Percentiles rank a stretch among this genome's conserved stretches.
Evolutionary conservation across 2,888 invertebrate species (phyloP).

Genomic region (Pyrgus malvae): DNA sequence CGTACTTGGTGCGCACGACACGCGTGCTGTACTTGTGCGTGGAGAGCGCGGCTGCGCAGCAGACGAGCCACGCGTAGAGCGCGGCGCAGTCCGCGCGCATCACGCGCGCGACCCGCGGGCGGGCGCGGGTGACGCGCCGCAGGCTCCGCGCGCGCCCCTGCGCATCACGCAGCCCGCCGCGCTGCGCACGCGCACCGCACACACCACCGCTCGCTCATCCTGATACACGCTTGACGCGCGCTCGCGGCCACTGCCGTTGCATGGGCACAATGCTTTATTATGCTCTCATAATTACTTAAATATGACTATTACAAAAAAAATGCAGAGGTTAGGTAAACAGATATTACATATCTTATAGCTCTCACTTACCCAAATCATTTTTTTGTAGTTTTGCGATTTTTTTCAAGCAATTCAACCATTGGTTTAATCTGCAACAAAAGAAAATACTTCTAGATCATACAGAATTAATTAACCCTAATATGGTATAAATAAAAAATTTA

Average conservation of each 20-base stretch:
- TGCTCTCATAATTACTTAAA: not conserved
- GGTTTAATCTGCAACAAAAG: slow-evolving; percentile 51
- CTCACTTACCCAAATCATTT: slow-evolving; percentile 67
- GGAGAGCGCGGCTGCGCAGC: slow-evolving; percentile 79
- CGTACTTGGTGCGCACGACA: slow-evolving; percentile 94
- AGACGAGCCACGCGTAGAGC: slow-evolving; percentile 81
- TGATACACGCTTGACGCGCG: slow-evolving; percentile 56
- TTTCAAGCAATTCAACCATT: slow-evolving; percentile 49
- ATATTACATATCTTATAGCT: too few relatives aligned
- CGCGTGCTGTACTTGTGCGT: slow-evolving; percentile 91
- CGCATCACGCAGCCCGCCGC: slow-evolving; percentile 61
- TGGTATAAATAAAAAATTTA: not conserved
- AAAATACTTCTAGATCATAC: not conserved
- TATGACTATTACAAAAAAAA: too few relatives aligned
- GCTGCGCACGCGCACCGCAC: slow-evolving; percentile 50
- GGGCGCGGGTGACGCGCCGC: slow-evolving; percentile 48
- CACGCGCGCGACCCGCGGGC: slow-evolving; percentile 63
- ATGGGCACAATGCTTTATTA: not conserved
- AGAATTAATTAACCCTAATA: not conserved
- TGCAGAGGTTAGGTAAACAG: too few relatives aligned
- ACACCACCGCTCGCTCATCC: slow-evolving; percentile 56
- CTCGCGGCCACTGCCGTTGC: slow-evolving; percentile 57
- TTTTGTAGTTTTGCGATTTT: slow-evolving; percentile 43
- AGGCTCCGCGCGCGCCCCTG: slow-evolving; percentile 55
- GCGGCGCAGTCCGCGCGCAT: slow-evolving; percentile 78